These are phyloP conservation scores for Orcinus orca DNA, from an alignment of 2,113 vertebrate species.

Conservation along the genomic window DNA sequence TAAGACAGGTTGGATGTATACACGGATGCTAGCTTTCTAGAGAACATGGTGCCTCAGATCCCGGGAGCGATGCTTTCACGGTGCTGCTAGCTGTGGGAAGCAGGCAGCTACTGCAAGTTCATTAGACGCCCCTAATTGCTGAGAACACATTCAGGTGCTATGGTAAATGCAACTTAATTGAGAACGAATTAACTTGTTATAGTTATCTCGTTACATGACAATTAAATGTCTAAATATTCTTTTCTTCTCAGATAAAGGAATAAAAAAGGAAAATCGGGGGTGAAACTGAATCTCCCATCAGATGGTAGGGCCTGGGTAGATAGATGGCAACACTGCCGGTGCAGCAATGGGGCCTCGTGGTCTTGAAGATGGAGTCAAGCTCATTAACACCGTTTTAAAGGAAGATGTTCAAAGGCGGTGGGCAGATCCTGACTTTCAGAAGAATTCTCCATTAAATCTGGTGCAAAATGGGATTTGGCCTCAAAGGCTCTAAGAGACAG, in stretches of 20 bases:
- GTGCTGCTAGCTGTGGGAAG: conserved; percentile 63
- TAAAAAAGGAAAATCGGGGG: not conserved
- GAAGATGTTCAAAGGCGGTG: conserved; percentile 28
- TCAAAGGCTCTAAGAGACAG: not conserved
- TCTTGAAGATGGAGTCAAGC: not conserved
- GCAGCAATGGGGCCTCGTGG: rapidly evolving
- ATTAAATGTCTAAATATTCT: conserved; percentile 83
- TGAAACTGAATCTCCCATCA: not conserved
- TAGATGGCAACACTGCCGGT: not conserved
- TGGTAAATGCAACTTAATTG: conserved; percentile 84
- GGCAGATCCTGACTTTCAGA: conserved; percentile 11
- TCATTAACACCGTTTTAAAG: not conserved
- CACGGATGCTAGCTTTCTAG: not conserved
- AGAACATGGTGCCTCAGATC: not conserved
- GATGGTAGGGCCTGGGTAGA: not conserved
- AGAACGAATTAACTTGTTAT: conserved; percentile 86
- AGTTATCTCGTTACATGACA: conserved; percentile 84
- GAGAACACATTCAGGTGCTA: conserved; percentile 78
- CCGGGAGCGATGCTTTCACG: not conserved
- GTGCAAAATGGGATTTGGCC: conserved; percentile 58
- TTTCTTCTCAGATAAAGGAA: conserved; percentile 81
- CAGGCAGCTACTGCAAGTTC: conserved; percentile 71
- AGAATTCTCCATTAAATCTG: conserved; percentile 56
- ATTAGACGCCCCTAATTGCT: conserved; percentile 82
- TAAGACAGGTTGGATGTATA: not conserved